These are phyloP conservation scores for Stylophora pistillata DNA, from an alignment of 64 coral and sea anemone species.

Conservation along the genomic window DNA sequence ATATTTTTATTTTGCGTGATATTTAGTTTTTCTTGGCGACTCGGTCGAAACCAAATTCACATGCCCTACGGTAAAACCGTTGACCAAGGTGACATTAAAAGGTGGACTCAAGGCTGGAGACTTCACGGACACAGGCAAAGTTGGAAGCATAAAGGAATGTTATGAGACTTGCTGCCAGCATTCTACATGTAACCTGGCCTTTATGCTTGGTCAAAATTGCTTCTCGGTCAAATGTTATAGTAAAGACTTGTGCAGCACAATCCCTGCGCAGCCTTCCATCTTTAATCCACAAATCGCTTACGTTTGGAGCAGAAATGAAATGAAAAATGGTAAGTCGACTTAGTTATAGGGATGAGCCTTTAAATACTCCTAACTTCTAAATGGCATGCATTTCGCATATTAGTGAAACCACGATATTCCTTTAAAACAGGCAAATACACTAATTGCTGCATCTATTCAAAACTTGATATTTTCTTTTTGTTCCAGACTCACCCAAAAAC, in stretches of 20 bases:
- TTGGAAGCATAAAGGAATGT: conserved; percentile 87
- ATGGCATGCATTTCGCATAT: no score
- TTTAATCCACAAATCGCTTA: conserved; percentile 99
- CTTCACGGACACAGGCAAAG: conserved; percentile 95
- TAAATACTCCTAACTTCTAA: no score
- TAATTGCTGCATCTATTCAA: no score
- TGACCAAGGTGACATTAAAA: conserved; percentile 94
- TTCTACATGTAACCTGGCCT: conserved; percentile 84
- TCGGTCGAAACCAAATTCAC: conserved; percentile 55
- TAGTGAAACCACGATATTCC: no score
- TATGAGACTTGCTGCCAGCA: conserved; percentile 93
- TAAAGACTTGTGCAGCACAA: conserved; percentile 84
- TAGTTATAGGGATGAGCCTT: no score
- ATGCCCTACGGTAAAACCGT: conserved; percentile 71
- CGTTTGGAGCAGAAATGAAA: conserved; percentile 70
- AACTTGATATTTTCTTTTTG: not conserved
- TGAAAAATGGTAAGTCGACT: conserved; percentile 4
- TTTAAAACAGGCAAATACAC: no score
- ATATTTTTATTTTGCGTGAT: not conserved
- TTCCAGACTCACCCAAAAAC: conserved; percentile 19
- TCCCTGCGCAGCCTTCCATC: conserved; percentile 93
- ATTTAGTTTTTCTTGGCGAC: conserved; percentile 64
- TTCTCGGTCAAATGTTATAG: conserved; percentile 97
- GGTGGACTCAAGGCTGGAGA: conserved; percentile 95
- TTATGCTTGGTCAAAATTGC: conserved; percentile 98